Conservation (phyloP, 1,140 invertebrate species). For the Oedothorax gibbosus region DNA sequence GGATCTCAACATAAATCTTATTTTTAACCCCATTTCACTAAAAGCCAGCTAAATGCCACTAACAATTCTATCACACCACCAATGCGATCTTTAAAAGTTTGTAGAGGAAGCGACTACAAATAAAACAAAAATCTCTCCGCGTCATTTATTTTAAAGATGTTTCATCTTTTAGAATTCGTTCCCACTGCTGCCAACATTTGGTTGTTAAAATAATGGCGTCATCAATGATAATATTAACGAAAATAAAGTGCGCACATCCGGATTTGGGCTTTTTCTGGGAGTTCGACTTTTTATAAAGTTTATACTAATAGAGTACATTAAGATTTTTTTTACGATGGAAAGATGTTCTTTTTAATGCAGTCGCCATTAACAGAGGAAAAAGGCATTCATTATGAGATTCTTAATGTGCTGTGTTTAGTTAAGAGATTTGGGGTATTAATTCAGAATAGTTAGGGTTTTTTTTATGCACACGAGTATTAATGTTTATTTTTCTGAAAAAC, state of each 20-base stretch:
- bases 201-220: slow-evolving; percentile 44
- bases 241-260: slow-evolving; percentile 14
- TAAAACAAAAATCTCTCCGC: slow-evolving; percentile 12
- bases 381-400: slow-evolving; percentile 23
- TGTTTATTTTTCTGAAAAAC: too few species aligned
- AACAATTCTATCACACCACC: too few species aligned
- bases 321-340: too few species aligned
- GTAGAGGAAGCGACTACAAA: not conserved
- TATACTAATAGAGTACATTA: not conserved
- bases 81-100: slow-evolving; percentile 18
- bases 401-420: slow-evolving; percentile 25
- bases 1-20: too few species aligned
- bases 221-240: slow-evolving; percentile 31
- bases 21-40: too few species aligned
- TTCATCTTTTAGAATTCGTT: slow-evolving; percentile 35
- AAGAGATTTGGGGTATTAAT: slow-evolving; percentile 15
- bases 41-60: too few species aligned
- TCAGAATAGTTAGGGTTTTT: slow-evolving; percentile 2
- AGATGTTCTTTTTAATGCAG: not conserved
- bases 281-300: not conserved
- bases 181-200: slow-evolving; percentile 12
- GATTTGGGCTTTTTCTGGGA: not conserved
- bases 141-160: slow-evolving; percentile 54
- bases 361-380: slow-evolving; percentile 34
- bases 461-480: not conserved